A percentile compares a stretch with the other conserved stretches of the same genome.
These are phyloP conservation scores for Kryptolebias ocellatus DNA, from an alignment of 2,797 vertebrate species.

Conservation along the genomic window DNA sequence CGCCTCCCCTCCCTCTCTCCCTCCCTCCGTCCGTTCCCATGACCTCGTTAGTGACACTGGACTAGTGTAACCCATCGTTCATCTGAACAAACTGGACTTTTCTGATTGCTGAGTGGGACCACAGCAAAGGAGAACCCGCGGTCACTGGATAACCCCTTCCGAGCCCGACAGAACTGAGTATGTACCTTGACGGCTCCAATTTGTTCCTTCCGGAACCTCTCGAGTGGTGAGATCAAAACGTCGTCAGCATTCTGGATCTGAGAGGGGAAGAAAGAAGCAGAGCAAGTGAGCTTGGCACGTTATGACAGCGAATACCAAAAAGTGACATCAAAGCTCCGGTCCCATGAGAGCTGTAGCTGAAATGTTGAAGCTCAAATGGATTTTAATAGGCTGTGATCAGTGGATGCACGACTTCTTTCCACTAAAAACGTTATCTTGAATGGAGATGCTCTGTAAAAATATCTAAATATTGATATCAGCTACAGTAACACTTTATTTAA, in stretches of 20 bases:
- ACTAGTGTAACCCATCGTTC: conserved; percentile 42
- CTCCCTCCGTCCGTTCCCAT: conserved; percentile 70
- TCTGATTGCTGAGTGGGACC: conserved; percentile 30
- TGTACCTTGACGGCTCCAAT: conserved; percentile 96
- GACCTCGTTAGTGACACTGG: conserved; percentile 66
- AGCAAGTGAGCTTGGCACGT: conserved; percentile 19
- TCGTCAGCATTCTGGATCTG: conserved; percentile 98
- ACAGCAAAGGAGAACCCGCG: not conserved
- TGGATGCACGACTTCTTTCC: too few species aligned
- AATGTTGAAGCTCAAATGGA: not conserved
- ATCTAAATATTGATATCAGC: too few species aligned
- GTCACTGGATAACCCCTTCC: too few species aligned
- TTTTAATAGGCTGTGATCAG: not conserved
- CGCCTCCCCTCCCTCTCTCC: conserved; percentile 34
- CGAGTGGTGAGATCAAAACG: conserved; percentile 94
- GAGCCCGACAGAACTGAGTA: not conserved
- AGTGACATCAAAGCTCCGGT: not conserved
- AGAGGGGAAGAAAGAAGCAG: conserved; percentile 25
- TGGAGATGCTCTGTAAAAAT: too few species aligned
- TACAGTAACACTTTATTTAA: too few species aligned
- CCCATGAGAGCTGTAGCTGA: conserved; percentile 2
- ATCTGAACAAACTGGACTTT: conserved; percentile 44
- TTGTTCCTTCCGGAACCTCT: conserved; percentile 98
- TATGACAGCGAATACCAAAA: not conserved
- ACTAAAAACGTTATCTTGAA: too few species aligned